phyloP scores from a whole-genome alignment of 2,113 vertebrate species.

The Hystrix brachyura region DNA sequence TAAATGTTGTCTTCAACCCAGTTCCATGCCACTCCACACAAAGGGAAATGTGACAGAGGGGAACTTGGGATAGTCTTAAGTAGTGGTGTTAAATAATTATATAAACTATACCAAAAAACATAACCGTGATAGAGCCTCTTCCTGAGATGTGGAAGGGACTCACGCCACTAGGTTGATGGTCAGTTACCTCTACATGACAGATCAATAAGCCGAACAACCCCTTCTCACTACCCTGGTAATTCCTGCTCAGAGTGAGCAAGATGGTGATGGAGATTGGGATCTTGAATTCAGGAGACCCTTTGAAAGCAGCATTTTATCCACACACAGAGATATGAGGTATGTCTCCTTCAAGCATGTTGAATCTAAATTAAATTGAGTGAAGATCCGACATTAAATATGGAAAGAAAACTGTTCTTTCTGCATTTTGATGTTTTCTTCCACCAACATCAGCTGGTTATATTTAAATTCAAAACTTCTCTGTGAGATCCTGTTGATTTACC shows the following conservation, averaged over 20 bases:
- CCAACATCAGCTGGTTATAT: neutral
- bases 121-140: neutral
- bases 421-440: neutral
- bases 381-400: neutral
- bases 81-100: neutral
- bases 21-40: neutral
- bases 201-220: neutral
- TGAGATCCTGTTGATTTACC: constrained; percentile 18
- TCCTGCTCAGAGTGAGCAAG: neutral
- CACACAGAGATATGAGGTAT: neutral
- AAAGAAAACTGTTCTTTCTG: neutral
- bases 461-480: neutral
- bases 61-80: neutral
- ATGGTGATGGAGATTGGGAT: too few relatives aligned
- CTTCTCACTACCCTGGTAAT: neutral
- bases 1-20: neutral
- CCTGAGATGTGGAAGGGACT: neutral
- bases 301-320: neutral
- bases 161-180: neutral
- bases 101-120: neutral
- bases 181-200: neutral
- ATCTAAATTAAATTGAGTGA: neutral
- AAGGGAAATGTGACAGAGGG: neutral
- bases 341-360: neutral
- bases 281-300: neutral